Conservation (phyloP, 2,113 vertebrate genomes). For the Alosa alosa region DNA sequence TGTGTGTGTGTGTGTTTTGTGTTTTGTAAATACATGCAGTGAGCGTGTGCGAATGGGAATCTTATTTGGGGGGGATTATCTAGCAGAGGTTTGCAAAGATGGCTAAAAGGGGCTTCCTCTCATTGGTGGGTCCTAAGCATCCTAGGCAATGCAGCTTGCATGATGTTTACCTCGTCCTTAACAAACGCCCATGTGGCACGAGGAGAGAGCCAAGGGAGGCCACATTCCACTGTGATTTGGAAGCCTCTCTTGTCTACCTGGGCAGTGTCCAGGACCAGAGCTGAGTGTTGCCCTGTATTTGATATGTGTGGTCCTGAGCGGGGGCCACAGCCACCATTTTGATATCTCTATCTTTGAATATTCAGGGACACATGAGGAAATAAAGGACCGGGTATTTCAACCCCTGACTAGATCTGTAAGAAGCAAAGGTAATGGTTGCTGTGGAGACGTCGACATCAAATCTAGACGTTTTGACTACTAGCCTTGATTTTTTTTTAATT, state of each 20-base stretch:
- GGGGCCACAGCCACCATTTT: constrained; percentile 72
- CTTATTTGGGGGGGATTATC: neutral
- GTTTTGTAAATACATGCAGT: neutral
- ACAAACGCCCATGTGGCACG: neutral
- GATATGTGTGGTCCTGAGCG: constrained; percentile 66
- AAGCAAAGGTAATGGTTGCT: constrained; percentile 78
- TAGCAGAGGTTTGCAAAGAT: neutral
- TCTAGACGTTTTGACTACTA: constrained; percentile 67
- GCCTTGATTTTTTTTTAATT: constrained; percentile 42
- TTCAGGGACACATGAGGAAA: constrained; percentile 80
- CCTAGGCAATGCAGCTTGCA: neutral
- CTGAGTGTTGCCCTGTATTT: constrained; percentile 69
- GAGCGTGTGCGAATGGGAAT: neutral
- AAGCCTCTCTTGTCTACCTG: constrained; percentile 23
- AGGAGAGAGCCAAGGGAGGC: neutral
- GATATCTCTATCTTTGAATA: constrained; percentile 79
- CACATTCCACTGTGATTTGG: neutral
- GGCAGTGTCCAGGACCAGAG: constrained; percentile 62
- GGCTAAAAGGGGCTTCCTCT: neutral
- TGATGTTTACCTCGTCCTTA: neutral
- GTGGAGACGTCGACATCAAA: constrained; percentile 72
- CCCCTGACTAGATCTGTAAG: constrained; percentile 78
- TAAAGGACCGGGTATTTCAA: constrained; percentile 78
- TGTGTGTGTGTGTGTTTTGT: too few relatives aligned
- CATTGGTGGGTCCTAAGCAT: neutral